phyloP scores from a whole-genome alignment of 2,888 invertebrate species.

The Rutpela maculata region DNA sequence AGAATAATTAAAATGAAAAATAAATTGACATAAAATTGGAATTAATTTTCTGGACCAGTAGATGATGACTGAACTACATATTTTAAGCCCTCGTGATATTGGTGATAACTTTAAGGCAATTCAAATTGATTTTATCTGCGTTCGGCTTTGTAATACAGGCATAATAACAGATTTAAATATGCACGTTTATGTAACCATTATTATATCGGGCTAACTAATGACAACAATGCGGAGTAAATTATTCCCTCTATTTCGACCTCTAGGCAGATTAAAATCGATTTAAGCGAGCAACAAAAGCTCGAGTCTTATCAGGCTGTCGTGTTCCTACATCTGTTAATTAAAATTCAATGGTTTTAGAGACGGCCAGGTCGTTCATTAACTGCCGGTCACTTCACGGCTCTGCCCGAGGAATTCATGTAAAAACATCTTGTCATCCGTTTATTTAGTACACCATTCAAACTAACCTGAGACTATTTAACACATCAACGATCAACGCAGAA shows the following conservation, averaged over 20 bases:
- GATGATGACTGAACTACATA: no score
- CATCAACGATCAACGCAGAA: conserved; percentile 27
- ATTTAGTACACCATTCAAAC: conserved; percentile 36
- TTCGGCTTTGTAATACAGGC: not conserved
- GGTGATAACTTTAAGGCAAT: not conserved
- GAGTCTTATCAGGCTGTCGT: conserved; percentile 45
- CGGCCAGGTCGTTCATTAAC: conserved; percentile 46
- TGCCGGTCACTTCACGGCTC: conserved; percentile 48
- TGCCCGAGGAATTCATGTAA: conserved; percentile 40
- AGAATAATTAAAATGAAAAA: no score
- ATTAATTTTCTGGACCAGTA: no score
- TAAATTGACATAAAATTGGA: no score
- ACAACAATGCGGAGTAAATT: conserved; percentile 34
- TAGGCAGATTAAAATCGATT: conserved; percentile 44
- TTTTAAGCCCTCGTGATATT: not conserved
- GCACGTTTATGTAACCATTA: conserved; percentile 18
- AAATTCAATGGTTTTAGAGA: conserved; percentile 59
- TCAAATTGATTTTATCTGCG: not conserved
- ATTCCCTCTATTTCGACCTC: conserved; percentile 32
- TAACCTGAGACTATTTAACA: conserved; percentile 35
- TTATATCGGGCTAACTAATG: conserved; percentile 27
- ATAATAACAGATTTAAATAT: conserved; percentile 5
- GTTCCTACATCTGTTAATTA: conserved; percentile 60
- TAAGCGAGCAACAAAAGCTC: conserved; percentile 40
- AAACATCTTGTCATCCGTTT: conserved; percentile 42